phyloP scores from a whole-genome alignment of 2,113 vertebrate genomes.

The Butorides virescens region DNA sequence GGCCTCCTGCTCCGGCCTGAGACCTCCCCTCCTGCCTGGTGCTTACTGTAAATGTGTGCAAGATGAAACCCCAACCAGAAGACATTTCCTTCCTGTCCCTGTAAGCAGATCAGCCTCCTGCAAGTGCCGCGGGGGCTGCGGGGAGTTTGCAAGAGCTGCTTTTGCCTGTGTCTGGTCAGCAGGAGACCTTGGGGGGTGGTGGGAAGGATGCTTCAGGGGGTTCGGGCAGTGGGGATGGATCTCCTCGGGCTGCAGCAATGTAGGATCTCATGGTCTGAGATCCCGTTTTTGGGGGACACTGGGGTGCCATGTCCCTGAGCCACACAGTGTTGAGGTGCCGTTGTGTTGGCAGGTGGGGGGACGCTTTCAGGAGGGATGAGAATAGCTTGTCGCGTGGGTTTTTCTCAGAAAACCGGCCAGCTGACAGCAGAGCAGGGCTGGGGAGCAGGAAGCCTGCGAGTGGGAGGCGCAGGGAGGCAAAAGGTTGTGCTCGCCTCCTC shows the following conservation, averaged over 20 bases:
- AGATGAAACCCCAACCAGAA: constrained; percentile 43
- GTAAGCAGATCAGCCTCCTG: background rate
- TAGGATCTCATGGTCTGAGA: background rate
- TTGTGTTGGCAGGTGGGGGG: background rate
- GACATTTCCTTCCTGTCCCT: constrained; percentile 55
- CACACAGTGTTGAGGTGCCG: fast-evolving
- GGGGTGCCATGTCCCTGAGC: background rate
- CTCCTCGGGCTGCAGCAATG: background rate
- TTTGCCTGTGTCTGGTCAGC: background rate
- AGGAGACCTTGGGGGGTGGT: background rate
- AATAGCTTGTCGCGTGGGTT: background rate
- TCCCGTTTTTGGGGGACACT: background rate
- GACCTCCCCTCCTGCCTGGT: background rate
- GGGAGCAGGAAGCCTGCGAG: background rate
- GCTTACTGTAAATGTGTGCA: constrained; percentile 29
- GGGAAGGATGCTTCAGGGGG: background rate
- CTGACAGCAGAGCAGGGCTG: background rate
- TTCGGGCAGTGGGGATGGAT: background rate
- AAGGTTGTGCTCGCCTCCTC: background rate
- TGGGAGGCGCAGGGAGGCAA: background rate
- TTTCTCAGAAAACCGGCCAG: background rate
- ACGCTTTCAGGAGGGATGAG: background rate
- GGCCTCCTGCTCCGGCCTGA: background rate
- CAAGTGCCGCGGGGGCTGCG: fast-evolving
- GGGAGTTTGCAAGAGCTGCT: background rate